These are phyloP conservation scores for Nephila pilipes DNA, from an alignment of 1,140 invertebrate species.

Conservation along the genomic window DNA sequence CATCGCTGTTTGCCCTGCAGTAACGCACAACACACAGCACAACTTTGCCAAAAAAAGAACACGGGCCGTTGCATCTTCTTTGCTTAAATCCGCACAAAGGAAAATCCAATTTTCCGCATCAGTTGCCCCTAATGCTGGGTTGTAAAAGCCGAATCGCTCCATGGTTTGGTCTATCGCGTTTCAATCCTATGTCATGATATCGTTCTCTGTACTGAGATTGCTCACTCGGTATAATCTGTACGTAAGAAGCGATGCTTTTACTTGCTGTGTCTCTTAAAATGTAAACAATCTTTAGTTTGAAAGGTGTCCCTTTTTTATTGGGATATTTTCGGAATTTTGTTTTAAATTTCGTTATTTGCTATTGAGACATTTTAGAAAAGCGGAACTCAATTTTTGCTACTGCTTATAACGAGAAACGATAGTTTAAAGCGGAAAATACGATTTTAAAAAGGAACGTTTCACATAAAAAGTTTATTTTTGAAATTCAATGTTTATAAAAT, in stretches of 20 bases:
- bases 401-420: no score
- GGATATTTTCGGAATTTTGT: neutral
- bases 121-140: conserved; percentile 39
- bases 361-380: no score
- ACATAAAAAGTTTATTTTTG: no score
- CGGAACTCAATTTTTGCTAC: no score
- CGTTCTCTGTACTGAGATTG: neutral
- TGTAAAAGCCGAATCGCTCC: conserved; percentile 35
- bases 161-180: conserved; percentile 33
- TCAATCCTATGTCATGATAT: conserved; percentile 1
- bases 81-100: conserved; percentile 24
- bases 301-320: neutral
- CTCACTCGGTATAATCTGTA: conserved; percentile 13
- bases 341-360: neutral
- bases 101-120: conserved; percentile 72
- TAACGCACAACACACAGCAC: neutral
- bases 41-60: neutral
- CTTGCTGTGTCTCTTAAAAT: neutral
- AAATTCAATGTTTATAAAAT: no score
- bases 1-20: neutral
- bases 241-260: neutral
- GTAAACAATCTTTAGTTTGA: neutral
- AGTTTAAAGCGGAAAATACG: no score
- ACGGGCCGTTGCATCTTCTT: conserved; percentile 49
- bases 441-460: no score